Evolutionary conservation across 2,797 vertebrate genomes (phyloP).

Genomic region (Pseudomugil tenellus): DNA sequence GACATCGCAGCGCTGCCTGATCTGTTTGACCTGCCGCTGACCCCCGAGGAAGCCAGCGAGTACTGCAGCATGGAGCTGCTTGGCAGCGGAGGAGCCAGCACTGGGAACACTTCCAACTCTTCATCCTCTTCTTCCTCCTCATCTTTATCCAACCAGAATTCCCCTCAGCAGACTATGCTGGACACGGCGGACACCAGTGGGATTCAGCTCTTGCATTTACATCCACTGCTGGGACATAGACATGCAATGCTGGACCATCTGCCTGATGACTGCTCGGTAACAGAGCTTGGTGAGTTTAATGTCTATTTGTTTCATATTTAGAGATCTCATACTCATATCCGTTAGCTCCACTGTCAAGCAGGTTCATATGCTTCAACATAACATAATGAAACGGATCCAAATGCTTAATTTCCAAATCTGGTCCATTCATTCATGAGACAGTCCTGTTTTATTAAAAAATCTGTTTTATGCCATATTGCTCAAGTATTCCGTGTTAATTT

Average conservation of each 20-base stretch:
- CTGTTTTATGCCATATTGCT: not conserved
- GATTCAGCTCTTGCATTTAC: constrained; percentile 82
- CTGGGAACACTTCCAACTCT: constrained; percentile 77
- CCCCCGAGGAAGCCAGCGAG: constrained; percentile 86
- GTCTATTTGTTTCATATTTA: not conserved
- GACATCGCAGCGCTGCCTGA: constrained; percentile 89
- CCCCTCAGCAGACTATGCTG: constrained; percentile 84
- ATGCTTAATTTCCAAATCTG: no score
- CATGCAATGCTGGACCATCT: constrained; percentile 74
- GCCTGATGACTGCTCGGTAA: constrained; percentile 83
- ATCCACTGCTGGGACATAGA: constrained; percentile 73
- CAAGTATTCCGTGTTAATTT: not conserved
- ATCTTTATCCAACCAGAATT: constrained; percentile 87
- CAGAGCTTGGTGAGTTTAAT: constrained; percentile 85
- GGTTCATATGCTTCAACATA: no score
- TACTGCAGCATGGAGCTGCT: constrained; percentile 90
- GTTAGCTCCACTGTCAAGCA: no score
- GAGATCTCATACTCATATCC: no score
- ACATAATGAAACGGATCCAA: no score
- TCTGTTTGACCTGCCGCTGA: constrained; percentile 91
- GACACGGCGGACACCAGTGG: constrained; percentile 80
- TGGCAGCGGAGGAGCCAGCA: constrained; percentile 71
- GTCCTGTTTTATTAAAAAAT: constrained; percentile 8
- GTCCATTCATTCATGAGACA: not conserved
- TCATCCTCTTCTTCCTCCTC: constrained; percentile 76